These are phyloP conservation scores for Phenganax marumi DNA, from an alignment of 92 coral and sea anemone species.

Conservation along the genomic window DNA sequence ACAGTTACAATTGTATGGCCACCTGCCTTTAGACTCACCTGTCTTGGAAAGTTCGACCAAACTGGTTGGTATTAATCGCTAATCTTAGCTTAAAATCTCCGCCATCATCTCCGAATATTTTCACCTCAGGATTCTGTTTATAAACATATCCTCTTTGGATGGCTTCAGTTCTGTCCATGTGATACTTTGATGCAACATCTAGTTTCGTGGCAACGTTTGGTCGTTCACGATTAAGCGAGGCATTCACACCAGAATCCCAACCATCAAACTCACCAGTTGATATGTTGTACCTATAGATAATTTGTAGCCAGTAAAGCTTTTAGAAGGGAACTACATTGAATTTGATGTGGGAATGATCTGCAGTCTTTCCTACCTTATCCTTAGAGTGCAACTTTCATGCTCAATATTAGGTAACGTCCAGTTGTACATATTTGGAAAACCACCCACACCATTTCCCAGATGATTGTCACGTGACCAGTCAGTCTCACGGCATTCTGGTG, in stretches of 20 bases:
- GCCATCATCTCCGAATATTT: slow-evolving; percentile 66
- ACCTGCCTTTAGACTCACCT: slow-evolving; percentile 52
- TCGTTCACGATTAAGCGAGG: slow-evolving; percentile 62
- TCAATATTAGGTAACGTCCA: slow-evolving; percentile 91
- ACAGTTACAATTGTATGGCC: background rate
- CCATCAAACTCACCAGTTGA: slow-evolving; percentile 95
- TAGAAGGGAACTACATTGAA: too few relatives aligned
- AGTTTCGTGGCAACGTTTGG: slow-evolving; percentile 52
- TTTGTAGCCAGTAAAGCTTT: background rate
- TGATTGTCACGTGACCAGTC: slow-evolving; percentile 99
- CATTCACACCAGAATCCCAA: slow-evolving; percentile 79
- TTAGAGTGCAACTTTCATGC: slow-evolving; percentile 70
- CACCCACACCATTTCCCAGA: slow-evolving; percentile 94
- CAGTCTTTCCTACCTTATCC: slow-evolving; percentile 68
- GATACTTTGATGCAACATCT: slow-evolving; percentile 69
- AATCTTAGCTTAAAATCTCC: slow-evolving; percentile 73
- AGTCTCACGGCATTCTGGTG: slow-evolving; percentile 91
- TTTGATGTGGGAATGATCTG: background rate
- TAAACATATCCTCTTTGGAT: slow-evolving; percentile 77
- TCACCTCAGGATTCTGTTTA: slow-evolving; percentile 90
- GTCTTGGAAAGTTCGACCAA: slow-evolving; percentile 91
- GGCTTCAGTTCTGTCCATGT: slow-evolving; percentile 66
- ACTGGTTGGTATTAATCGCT: slow-evolving; percentile 91
- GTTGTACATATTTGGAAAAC: slow-evolving; percentile 78
- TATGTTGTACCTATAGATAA: slow-evolving; percentile 76